Percentiles rank a stretch among this genome's conserved stretches.
Evolutionary conservation across 2,797 vertebrate genomes (phyloP).

Genomic region (Lophotriccus pileatus): DNA sequence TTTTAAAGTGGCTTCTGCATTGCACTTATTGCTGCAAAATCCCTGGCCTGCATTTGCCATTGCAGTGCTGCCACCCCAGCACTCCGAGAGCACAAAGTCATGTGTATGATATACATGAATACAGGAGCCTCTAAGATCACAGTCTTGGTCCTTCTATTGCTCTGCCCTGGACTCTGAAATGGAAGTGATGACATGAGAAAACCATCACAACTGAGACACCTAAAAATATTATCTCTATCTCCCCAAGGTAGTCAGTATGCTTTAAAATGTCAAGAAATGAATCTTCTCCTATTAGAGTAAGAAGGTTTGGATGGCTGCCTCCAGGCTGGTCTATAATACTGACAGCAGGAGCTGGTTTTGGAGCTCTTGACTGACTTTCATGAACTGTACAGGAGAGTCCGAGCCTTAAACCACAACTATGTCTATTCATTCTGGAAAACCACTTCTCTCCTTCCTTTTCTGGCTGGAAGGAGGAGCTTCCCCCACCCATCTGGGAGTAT

Average conservation of each 20-base stretch:
- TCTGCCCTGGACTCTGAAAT: not conserved
- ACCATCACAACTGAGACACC: not conserved
- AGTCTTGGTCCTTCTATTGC: not conserved
- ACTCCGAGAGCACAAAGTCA: not conserved
- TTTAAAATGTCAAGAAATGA: not conserved
- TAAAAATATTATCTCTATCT: not conserved
- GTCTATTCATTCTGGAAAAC: not conserved
- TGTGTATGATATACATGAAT: accelerated
- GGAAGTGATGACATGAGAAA: not conserved
- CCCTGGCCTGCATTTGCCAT: not conserved
- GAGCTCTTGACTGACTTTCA: not conserved
- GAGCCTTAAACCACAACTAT: not conserved
- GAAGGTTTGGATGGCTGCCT: not conserved
- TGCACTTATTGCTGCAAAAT: not conserved
- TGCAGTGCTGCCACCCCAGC: accelerated
- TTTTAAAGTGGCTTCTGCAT: not conserved
- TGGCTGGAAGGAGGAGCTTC: not conserved
- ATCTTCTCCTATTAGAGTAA: not conserved
- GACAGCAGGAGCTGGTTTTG: not conserved
- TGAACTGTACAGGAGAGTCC: not conserved
- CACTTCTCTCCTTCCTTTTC: not conserved
- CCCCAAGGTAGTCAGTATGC: not conserved
- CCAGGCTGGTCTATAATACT: not conserved
- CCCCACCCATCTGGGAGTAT: accelerated
- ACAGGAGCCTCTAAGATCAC: not conserved